These are phyloP conservation scores for Meghimatium bilineatum DNA, from an alignment of 2,888 invertebrate species.

Conservation along the genomic window DNA sequence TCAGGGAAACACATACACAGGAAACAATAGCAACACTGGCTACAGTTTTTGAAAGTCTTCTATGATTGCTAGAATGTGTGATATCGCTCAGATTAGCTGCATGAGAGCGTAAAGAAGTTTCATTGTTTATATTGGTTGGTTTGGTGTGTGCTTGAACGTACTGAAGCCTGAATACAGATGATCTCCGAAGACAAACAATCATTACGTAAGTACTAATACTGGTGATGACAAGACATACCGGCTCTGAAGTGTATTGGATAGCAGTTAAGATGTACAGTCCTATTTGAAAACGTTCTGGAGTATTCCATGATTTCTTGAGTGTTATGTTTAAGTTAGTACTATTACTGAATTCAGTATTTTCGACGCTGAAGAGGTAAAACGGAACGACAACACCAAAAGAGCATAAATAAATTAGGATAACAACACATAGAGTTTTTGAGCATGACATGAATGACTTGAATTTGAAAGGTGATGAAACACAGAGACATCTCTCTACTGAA, in stretches of 20 bases:
- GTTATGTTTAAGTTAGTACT: not conserved
- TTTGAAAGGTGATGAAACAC: conserved; percentile 8
- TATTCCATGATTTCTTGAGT: not conserved
- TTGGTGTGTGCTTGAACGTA: no score
- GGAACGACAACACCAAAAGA: not conserved
- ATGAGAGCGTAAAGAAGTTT: not conserved
- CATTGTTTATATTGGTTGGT: no score
- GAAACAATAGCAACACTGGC: not conserved
- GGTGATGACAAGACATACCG: not conserved
- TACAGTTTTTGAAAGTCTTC: not conserved
- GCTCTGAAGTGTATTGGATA: not conserved
- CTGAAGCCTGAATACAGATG: not conserved
- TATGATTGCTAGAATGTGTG: not conserved
- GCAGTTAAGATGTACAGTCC: not conserved
- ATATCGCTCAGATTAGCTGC: no score
- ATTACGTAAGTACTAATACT: not conserved
- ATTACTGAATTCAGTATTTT: not conserved
- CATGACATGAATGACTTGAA: not conserved
- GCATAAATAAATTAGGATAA: not conserved
- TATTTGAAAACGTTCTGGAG: not conserved
- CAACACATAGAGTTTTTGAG: not conserved
- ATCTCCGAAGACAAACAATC: not conserved
- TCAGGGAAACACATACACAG: not conserved
- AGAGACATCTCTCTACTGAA: conserved; percentile 3
- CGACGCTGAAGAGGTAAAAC: not conserved